phyloP scores from a whole-genome alignment of 2,797 vertebrate species.

The Rhinatrema bivittatum region DNA sequence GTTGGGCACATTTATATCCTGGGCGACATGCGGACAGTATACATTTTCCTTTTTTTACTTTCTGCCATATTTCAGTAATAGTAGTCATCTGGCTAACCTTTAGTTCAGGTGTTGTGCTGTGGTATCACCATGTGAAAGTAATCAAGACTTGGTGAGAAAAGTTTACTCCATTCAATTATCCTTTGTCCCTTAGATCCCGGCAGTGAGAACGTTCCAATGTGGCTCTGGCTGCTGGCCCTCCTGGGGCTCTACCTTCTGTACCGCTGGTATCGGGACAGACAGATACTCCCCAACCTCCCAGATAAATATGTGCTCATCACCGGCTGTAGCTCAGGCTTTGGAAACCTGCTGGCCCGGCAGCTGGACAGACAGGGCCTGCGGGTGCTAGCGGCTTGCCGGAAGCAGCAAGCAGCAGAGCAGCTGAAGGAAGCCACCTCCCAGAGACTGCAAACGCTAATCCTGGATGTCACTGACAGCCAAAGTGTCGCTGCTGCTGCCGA shows the following conservation, averaged over 20 bases:
- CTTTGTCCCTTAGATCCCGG: no score
- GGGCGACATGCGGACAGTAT: no score
- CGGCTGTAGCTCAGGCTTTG: conserved; percentile 53
- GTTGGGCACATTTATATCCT: no score
- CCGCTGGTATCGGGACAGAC: no score
- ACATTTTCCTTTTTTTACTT: no score
- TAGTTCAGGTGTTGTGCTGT: no score
- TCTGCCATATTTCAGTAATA: no score
- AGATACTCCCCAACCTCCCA: conserved; percentile 25
- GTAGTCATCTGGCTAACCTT: no score
- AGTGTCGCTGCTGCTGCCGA: conserved; percentile 21
- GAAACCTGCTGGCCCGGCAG: conserved; percentile 67
- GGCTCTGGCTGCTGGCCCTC: conserved; percentile 16
- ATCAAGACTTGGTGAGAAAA: no score
- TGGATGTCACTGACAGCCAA: conserved; percentile 37
- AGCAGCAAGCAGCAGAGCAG: conserved; percentile 35
- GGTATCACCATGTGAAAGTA: no score
- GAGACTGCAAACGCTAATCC: conserved; percentile 31
- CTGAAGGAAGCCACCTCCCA: conserved; percentile 28
- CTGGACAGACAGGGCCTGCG: conserved; percentile 62
- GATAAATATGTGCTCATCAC: conserved; percentile 47
- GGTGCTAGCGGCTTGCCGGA: conserved; percentile 70
- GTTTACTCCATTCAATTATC: no score
- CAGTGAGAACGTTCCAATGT: no score
- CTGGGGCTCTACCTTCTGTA: conserved; percentile 23